phyloP scores from a whole-genome alignment of 1,140 invertebrate species.

The Drosophila neocordata region DNA sequence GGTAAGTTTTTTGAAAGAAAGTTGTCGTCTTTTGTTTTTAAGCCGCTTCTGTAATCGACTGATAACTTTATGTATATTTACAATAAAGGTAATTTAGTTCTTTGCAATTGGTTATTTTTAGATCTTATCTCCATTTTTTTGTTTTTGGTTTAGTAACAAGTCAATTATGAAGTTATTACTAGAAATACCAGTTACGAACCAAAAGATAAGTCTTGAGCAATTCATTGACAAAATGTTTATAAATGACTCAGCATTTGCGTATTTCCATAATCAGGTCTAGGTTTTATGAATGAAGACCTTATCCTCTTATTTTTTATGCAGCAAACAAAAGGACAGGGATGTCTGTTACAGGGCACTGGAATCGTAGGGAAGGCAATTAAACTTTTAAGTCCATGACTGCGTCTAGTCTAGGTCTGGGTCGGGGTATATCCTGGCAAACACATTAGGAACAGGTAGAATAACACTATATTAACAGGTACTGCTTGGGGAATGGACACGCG shows the following conservation, averaged over 20 bases:
- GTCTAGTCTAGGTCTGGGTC: conserved; percentile 17
- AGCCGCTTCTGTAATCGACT: no score
- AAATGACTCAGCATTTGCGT: conserved; percentile 44
- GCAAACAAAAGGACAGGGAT: conserved; percentile 38
- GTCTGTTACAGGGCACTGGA: conserved; percentile 48
- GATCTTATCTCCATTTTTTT: no score
- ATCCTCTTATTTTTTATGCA: conserved; percentile 71
- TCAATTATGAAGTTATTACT: no score
- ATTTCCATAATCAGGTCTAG: conserved; percentile 36
- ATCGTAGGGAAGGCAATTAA: conserved; percentile 63
- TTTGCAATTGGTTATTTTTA: no score
- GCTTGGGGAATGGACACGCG: conserved; percentile 59
- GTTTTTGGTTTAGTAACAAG: no score
- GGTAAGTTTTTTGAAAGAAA: no score
- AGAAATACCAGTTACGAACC: no score
- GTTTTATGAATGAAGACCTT: conserved; percentile 66
- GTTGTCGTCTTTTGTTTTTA: no score
- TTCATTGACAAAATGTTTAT: conserved; percentile 54
- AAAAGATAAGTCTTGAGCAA: not conserved
- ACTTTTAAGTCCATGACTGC: conserved; percentile 47
- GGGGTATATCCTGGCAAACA: conserved; percentile 74
- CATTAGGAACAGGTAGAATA: conserved; percentile 63
- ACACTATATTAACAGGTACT: conserved; percentile 53
- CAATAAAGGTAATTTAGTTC: no score
- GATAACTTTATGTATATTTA: no score